phyloP scores from a whole-genome alignment of 2,113 vertebrate genomes.

The Apodemus speciosus region DNA sequence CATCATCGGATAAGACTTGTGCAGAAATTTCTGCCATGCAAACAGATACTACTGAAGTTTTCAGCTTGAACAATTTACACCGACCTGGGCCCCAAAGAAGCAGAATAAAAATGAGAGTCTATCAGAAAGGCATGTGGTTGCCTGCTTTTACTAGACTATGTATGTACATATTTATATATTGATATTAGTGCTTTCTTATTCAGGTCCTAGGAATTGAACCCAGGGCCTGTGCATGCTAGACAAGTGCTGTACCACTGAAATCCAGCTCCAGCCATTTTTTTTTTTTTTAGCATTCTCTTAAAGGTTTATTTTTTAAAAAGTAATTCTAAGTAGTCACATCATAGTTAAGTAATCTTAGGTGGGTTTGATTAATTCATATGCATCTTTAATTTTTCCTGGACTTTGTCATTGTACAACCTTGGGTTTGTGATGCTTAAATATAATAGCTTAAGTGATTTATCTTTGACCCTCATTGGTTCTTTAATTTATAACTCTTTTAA shows the following conservation, averaged over 20 bases:
- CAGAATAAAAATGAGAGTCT: conserved; percentile 80
- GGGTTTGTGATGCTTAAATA: not conserved
- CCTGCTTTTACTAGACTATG: conserved; percentile 40
- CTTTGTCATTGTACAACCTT: conserved; percentile 14
- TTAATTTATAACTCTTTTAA: conserved; percentile 9
- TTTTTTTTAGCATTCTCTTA: conserved; percentile 64
- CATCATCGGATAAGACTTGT: conserved; percentile 85
- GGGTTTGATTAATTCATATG: not conserved
- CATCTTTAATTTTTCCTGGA: conserved; percentile 35
- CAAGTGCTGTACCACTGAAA: not conserved
- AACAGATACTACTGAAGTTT: conserved; percentile 81
- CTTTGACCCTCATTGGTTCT: not conserved
- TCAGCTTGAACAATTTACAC: conserved; percentile 81
- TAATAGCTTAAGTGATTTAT: not conserved
- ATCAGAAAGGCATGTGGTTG: conserved; percentile 78
- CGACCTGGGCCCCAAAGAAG: conserved; percentile 79
- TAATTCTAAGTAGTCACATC: conserved; percentile 50
- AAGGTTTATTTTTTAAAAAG: conserved; percentile 51
- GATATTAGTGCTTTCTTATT: not conserved
- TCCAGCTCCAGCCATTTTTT: conserved; percentile 5
- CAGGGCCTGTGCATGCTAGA: not conserved
- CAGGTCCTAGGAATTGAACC: not conserved
- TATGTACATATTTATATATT: conserved; percentile 79
- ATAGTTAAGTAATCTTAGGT: conserved; percentile 74
- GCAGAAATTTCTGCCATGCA: conserved; percentile 85